phyloP scores from a whole-genome alignment of 2,888 invertebrate genomes.

The Boloria selene region DNA sequence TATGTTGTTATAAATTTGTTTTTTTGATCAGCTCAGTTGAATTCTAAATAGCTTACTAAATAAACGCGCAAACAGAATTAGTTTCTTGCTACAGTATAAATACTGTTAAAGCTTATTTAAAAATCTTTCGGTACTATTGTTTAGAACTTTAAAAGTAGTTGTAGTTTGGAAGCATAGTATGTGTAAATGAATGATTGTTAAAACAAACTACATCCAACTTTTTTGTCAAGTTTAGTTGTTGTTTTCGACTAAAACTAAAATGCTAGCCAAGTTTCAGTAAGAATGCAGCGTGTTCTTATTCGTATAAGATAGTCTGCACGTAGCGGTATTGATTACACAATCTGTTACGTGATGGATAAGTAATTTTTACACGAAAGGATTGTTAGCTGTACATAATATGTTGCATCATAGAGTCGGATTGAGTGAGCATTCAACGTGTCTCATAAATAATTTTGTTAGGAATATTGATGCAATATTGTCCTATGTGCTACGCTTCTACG shows the following conservation, averaged over 20 bases:
- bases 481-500: slow-evolving; percentile 29
- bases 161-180: slow-evolving; percentile 24
- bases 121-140: slow-evolving; percentile 20
- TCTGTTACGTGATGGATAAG: not conserved
- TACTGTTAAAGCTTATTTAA: slow-evolving; percentile 19
- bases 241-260: slow-evolving; percentile 50
- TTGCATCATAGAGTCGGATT: slow-evolving; percentile 26
- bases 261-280: slow-evolving; percentile 48
- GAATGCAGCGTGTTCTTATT: not conserved
- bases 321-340: not conserved
- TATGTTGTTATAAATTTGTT: slow-evolving; percentile 51
- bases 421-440: slow-evolving; percentile 22
- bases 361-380: not conserved
- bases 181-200: slow-evolving; percentile 30
- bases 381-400: slow-evolving; percentile 18
- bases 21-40: slow-evolving; percentile 40
- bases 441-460: slow-evolving; percentile 31
- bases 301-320: not conserved
- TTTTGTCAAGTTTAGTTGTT: slow-evolving; percentile 39
- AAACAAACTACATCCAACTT: slow-evolving; percentile 28
- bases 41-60: slow-evolving; percentile 40
- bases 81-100: slow-evolving; percentile 26
- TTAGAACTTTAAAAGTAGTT: slow-evolving; percentile 17
- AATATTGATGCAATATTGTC: slow-evolving; percentile 38
- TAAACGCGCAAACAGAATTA: slow-evolving; percentile 30